A percentile compares a stretch with the other conserved stretches of the same genome.
These are phyloP conservation scores for Nymphalis c-album DNA, from an alignment of 2,888 invertebrate genomes.

Conservation along the genomic window DNA sequence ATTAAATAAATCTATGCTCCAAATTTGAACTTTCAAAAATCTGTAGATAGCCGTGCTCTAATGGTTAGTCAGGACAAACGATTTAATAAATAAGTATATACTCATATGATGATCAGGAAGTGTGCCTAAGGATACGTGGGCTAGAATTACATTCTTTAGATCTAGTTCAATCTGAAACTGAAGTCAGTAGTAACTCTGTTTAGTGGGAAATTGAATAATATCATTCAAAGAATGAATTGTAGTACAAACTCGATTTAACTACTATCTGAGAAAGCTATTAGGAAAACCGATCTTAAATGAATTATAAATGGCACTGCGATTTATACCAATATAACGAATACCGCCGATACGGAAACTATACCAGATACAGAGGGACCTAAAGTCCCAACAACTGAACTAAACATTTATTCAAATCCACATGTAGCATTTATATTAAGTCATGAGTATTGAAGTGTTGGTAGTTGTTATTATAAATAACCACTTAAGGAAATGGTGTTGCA, in stretches of 20 bases:
- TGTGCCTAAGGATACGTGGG: neutral
- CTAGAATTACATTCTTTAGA: neutral
- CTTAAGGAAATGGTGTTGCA: no score
- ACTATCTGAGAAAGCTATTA: constrained; percentile 10
- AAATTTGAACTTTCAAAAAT: no score
- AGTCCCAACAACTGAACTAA: no score
- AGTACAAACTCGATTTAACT: constrained; percentile 2
- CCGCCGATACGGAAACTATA: neutral
- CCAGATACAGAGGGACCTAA: no score
- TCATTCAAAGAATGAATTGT: constrained; percentile 4
- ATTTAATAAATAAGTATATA: no score
- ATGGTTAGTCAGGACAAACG: no score
- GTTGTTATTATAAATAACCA: no score
- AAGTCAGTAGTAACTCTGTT: constrained; percentile 7
- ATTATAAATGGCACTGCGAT: neutral
- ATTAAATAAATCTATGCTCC: no score
- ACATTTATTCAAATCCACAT: no score
- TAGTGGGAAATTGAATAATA: constrained; percentile 14
- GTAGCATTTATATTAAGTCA: no score
- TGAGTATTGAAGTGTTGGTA: no score
- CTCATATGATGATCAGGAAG: neutral
- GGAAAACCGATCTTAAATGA: constrained; percentile 10
- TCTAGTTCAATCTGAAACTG: constrained; percentile 4
- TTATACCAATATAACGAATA: neutral
- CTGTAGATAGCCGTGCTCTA: no score